A percentile compares a stretch with the other conserved stretches of the same genome.
phyloP scores from a whole-genome alignment of 2,888 invertebrate genomes.

The Heliconius cydno region DNA sequence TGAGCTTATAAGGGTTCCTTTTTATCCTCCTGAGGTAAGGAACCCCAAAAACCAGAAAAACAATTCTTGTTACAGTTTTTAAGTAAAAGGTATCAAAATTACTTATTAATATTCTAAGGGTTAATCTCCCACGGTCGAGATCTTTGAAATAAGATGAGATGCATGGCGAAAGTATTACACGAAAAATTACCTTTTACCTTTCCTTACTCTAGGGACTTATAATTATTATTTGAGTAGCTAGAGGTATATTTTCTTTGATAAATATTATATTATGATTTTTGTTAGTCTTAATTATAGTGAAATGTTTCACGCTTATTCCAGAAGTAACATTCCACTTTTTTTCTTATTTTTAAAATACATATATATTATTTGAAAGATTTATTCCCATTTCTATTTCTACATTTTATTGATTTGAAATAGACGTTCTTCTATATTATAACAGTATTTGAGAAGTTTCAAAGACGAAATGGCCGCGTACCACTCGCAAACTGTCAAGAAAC shows the following conservation, averaged over 20 bases:
- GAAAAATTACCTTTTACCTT: conserved; percentile 15
- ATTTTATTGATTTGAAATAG: conserved; percentile 8
- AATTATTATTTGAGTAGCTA: conserved; percentile 2
- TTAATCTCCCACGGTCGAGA: conserved; percentile 33
- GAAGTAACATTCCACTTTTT: no score
- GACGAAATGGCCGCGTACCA: conserved; percentile 36
- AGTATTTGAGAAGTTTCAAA: conserved; percentile 37
- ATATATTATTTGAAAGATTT: not conserved
- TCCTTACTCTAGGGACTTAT: not conserved
- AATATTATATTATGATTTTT: no score
- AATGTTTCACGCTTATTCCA: no score
- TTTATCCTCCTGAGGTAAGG: no score
- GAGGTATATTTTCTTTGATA: not conserved
- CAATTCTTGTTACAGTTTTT: conserved; percentile 1
- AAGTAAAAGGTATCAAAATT: conserved; percentile 25
- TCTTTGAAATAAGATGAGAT: conserved; percentile 32
- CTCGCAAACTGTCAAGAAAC: conserved; percentile 44
- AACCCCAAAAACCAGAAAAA: not conserved
- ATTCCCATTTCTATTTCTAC: not conserved
- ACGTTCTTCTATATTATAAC: conserved; percentile 32
- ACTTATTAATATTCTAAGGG: conserved; percentile 35
- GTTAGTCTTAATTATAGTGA: no score
- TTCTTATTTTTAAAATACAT: no score
- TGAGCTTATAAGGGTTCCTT: no score
- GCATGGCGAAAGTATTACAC: not conserved